phyloP scores from a whole-genome alignment of 2,888 invertebrate genomes.

The Fissipunctia ypsillon region DNA sequence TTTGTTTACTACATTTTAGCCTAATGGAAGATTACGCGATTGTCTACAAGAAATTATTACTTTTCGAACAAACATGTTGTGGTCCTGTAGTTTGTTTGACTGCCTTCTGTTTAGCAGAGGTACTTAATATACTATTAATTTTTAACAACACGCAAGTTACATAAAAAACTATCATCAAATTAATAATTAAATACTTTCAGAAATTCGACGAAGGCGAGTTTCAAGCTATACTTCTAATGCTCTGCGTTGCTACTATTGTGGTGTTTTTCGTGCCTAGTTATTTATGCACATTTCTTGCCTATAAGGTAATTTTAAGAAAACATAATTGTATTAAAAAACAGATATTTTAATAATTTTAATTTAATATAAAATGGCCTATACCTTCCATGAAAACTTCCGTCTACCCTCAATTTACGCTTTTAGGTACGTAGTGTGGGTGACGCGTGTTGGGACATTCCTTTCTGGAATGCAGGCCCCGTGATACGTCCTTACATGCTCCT shows the following conservation, averaged over 20 bases:
- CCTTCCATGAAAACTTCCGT: not conserved
- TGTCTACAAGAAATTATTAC: constrained; percentile 78
- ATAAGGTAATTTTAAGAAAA: constrained; percentile 55
- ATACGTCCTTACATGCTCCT: constrained; percentile 79
- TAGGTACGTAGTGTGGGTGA: constrained; percentile 76
- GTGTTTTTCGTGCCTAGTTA: constrained; percentile 52
- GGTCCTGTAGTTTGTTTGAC: constrained; percentile 76
- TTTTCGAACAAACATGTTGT: constrained; percentile 76
- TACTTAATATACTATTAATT: not conserved
- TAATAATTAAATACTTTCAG: constrained; percentile 42
- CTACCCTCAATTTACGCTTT: constrained; percentile 23
- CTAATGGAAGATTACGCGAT: constrained; percentile 73
- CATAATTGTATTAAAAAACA: constrained; percentile 21
- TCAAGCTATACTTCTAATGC: constrained; percentile 38
- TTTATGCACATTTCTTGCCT: constrained; percentile 44
- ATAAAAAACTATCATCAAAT: not conserved
- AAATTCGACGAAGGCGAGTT: constrained; percentile 54
- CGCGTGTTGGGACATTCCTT: constrained; percentile 78
- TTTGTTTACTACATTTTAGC: constrained; percentile 41
- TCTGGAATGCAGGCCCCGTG: constrained; percentile 77
- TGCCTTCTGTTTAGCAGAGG: constrained; percentile 73
- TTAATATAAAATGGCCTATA: not conserved
- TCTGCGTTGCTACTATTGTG: constrained; percentile 31
- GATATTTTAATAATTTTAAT: not conserved
- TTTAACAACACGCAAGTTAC: not conserved